These are phyloP conservation scores for Apis cerana DNA, from an alignment of 1,140 invertebrate genomes.

Conservation along the genomic window DNA sequence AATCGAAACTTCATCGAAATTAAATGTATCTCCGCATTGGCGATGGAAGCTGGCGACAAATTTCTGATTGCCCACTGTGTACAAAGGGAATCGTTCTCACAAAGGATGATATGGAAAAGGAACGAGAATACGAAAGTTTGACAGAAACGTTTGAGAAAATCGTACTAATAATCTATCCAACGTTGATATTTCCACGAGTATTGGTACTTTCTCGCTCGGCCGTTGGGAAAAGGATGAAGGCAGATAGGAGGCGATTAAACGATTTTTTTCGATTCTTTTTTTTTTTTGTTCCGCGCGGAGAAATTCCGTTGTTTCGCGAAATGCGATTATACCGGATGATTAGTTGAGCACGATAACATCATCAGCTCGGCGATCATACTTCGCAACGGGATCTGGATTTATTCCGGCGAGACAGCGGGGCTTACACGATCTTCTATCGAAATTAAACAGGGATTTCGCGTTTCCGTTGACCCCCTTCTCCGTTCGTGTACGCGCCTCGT, in stretches of 20 bases:
- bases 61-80: not conserved
- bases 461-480: slow-evolving; percentile 55
- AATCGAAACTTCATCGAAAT: slow-evolving; percentile 5
- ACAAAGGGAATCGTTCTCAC: not conserved
- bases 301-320: slow-evolving; percentile 12
- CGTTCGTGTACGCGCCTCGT: slow-evolving; percentile 6
- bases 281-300: not conserved
- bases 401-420: slow-evolving; percentile 55
- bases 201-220: not conserved
- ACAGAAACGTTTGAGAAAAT: not conserved
- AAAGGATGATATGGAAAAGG: not conserved
- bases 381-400: slow-evolving; percentile 61
- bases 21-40: not conserved
- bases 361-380: slow-evolving; percentile 48
- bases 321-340: slow-evolving; percentile 53
- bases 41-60: not conserved
- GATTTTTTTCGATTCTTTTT: slow-evolving; percentile 13
- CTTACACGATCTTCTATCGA: slow-evolving; percentile 58
- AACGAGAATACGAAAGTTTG: too few relatives aligned
- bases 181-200: not conserved
- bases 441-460: slow-evolving; percentile 62
- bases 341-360: slow-evolving; percentile 45
- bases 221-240: not conserved
- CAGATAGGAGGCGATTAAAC: not conserved
- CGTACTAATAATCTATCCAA: not conserved